Evolutionary conservation across 2,888 invertebrate genomes (phyloP).

Genomic region (Drosophila quinaria): DNA sequence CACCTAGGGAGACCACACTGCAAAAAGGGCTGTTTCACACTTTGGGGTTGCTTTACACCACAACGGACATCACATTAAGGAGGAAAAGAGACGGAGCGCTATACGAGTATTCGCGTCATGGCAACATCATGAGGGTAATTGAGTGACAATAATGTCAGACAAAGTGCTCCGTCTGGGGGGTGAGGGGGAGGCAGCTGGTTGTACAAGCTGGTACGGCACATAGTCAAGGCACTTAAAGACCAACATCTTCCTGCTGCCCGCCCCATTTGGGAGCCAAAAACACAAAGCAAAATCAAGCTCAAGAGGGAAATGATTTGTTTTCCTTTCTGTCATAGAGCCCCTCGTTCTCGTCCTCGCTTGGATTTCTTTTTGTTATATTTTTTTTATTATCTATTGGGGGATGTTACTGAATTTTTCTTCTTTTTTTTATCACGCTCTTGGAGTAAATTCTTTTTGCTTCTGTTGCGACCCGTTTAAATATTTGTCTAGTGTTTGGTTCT

Average conservation of each 20-base stretch:
- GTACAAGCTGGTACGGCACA: constrained; percentile 23
- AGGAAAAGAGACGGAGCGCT: constrained; percentile 40
- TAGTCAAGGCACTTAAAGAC: constrained; percentile 66
- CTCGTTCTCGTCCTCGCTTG: constrained; percentile 39
- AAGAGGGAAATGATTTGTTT: constrained; percentile 84
- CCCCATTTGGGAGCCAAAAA: constrained; percentile 39
- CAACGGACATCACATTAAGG: constrained; percentile 4
- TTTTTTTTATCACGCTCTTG: constrained; percentile 31
- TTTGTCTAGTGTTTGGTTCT: constrained; percentile 73
- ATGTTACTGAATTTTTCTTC: constrained; percentile 36
- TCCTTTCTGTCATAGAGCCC: constrained; percentile 62
- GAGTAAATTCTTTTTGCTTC: constrained; percentile 40
- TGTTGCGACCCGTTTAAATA: constrained; percentile 78
- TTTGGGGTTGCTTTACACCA: constrained; percentile 65
- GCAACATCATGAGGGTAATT: constrained; percentile 85
- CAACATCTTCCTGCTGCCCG: constrained; percentile 21
- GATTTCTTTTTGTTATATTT: constrained; percentile 55
- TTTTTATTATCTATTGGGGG: constrained; percentile 55
- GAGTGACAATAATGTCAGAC: constrained; percentile 84
- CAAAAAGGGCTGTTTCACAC: constrained; percentile 58
- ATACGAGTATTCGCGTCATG: constrained; percentile 42
- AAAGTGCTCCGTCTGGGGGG: constrained; percentile 61
- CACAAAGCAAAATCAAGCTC: constrained; percentile 79
- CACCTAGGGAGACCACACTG: neutral
- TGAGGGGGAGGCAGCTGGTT: constrained; percentile 4